These are phyloP conservation scores for Caenorhabditis latens DNA, from an alignment of 1,140 invertebrate species.

Conservation along the genomic window DNA sequence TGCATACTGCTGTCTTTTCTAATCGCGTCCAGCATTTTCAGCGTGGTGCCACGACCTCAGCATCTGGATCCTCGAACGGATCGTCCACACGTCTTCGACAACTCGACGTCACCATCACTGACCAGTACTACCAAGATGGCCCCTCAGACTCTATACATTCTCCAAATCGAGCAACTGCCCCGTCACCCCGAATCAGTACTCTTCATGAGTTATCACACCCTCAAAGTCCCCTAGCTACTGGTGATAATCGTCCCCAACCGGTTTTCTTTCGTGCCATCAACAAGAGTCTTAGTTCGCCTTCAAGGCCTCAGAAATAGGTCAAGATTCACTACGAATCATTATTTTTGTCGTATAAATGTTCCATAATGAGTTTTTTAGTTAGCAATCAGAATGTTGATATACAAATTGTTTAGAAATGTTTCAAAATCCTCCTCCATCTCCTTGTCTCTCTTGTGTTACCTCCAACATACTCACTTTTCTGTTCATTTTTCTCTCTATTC, in stretches of 20 bases:
- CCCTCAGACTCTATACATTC: constrained; percentile 1
- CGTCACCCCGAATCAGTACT: not conserved
- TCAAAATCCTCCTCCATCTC: too few species aligned
- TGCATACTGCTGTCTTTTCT: not conserved
- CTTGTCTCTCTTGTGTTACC: too few species aligned
- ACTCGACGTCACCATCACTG: constrained; percentile 23
- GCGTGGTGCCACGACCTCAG: constrained; percentile 11
- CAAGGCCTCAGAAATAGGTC: not conserved
- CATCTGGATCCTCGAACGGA: constrained; percentile 12
- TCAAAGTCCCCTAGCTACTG: constrained; percentile 3
- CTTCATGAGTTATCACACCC: constrained; percentile 7
- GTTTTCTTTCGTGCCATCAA: constrained; percentile 43
- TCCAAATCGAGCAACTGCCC: not conserved
- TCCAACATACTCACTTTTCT: too few species aligned
- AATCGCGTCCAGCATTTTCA: not conserved
- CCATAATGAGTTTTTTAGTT: too few species aligned
- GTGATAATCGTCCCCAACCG: not conserved
- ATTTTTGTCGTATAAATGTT: too few species aligned
- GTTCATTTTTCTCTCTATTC: too few species aligned
- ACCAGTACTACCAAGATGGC: constrained; percentile 26
- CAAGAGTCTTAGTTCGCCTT: constrained; percentile 16
- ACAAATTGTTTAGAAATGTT: too few species aligned
- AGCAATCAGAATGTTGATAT: too few species aligned
- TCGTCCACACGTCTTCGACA: not conserved
- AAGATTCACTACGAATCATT: too few species aligned